phyloP scores from a whole-genome alignment of 64 coral and sea anemone species.

The Montipora capricornis region DNA sequence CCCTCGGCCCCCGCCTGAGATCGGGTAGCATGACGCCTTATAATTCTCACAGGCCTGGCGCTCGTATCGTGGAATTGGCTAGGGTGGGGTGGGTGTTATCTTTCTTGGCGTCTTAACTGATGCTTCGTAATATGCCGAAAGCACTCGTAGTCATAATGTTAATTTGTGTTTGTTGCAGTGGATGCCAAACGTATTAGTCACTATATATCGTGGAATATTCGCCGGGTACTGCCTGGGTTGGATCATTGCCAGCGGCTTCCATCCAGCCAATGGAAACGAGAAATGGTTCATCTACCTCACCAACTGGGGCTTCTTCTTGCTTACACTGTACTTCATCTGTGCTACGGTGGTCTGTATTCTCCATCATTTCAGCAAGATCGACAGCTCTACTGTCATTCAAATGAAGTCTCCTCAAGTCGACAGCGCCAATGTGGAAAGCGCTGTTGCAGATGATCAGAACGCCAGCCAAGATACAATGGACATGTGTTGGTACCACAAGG shows the following conservation, averaged over 20 bases:
- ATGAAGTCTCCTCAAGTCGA: conserved; percentile 33
- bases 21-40: no score
- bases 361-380: conserved; percentile 38
- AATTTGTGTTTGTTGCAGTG: conserved; percentile 4
- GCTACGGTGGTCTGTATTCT: conserved; percentile 65
- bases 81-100: no score
- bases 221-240: conserved; percentile 69
- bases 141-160: no score
- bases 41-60: no score
- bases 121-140: no score
- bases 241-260: conserved; percentile 78
- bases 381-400: conserved; percentile 47
- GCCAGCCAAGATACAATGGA: conserved; percentile 10
- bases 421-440: not conserved
- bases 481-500: conserved; percentile 74
- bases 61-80: no score
- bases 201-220: conserved; percentile 53
- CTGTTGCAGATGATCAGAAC: conserved; percentile 1
- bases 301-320: conserved; percentile 71
- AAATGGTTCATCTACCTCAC: conserved; percentile 88
- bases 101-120: no score
- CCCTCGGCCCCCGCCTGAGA: no score
- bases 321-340: conserved; percentile 64
- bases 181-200: conserved; percentile 16
- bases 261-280: conserved; percentile 29